Evolutionary conservation across 2,797 vertebrate species (phyloP).

Genomic region (Tokudaia muenninki): DNA sequence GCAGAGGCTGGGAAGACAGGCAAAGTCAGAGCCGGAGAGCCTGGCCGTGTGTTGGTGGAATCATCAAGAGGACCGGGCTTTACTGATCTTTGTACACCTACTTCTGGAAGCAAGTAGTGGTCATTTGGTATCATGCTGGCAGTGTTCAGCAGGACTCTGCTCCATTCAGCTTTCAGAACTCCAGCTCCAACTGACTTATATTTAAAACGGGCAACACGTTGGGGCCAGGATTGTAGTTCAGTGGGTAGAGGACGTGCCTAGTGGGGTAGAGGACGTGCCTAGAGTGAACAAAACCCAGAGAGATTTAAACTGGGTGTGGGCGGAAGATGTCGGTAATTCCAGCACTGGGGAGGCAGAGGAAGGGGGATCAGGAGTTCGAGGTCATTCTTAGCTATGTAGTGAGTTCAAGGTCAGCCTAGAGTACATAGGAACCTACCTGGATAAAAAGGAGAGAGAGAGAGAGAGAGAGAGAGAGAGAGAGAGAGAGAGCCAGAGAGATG

Average conservation of each 20-base stretch:
- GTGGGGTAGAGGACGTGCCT: background rate
- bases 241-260: background rate
- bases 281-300: background rate
- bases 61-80: background rate
- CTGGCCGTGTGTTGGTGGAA: background rate
- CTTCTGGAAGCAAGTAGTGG: rapidly evolving
- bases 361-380: background rate
- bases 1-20: background rate
- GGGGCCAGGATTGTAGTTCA: background rate
- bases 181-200: too few relatives aligned
- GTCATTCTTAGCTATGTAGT: background rate
- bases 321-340: background rate
- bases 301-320: background rate
- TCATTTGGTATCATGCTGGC: rapidly evolving
- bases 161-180: background rate
- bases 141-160: rapidly evolving
- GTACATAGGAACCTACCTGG: background rate
- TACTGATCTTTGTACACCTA: background rate
- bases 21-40: background rate
- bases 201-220: background rate
- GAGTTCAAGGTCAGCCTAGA: background rate
- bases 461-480: background rate
- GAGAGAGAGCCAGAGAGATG: background rate
- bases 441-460: background rate
- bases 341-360: background rate